Evolutionary conservation across 1,140 invertebrate genomes (phyloP), one percentile per base, ranked within the genome.

Genomic region (Tachypleus tridentatus): DNA sequence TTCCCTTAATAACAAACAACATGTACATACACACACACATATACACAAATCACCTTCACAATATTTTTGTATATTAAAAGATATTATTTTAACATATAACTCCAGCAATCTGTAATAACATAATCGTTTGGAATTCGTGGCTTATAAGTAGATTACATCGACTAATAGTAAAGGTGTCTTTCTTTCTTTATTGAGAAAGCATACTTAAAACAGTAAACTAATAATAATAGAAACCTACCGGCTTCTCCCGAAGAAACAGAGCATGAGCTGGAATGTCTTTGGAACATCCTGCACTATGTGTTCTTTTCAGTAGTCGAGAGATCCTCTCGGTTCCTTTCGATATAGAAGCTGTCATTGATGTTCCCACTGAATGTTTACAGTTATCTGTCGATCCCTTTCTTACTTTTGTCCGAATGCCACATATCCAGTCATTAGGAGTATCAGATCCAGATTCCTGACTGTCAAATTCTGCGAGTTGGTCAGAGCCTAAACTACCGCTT

Each of bases 211-310:
- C 29, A 29, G 29, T 29, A 11, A 64, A 57, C 4, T 51, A 8
- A 7, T 3, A 49, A 47, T 47, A 57, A 49, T 4, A 56, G 57
- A 57, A 10, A 66, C 69, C 69, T 64, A 70, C 71, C 53, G 60
- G 61, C 49, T 71, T 71, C n/a, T 69, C 67, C 53, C 73, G 64
- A 9, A 78, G 57, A 65, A 77, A 78, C 10, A 76, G 70, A 10
- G 74, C 73, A 70, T 77, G 73, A 1, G 72, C 71, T 5, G 77
- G 75, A 9, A 78, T 74, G 69, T 78, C 77, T 66, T 79, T 77
- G 5, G 73, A 72, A 64, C 73, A 75, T n/a, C 77, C 77, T 4
- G 76, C 77, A 67, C 75, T 76, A 53, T 77, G 75, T 63, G 77
- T 78, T 11, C 77, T 64, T 50, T 76, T 65, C 50, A 79, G 64